Evolutionary conservation across 1,140 invertebrate genomes (phyloP).

Genomic region (Cherax quadricarinatus): DNA sequence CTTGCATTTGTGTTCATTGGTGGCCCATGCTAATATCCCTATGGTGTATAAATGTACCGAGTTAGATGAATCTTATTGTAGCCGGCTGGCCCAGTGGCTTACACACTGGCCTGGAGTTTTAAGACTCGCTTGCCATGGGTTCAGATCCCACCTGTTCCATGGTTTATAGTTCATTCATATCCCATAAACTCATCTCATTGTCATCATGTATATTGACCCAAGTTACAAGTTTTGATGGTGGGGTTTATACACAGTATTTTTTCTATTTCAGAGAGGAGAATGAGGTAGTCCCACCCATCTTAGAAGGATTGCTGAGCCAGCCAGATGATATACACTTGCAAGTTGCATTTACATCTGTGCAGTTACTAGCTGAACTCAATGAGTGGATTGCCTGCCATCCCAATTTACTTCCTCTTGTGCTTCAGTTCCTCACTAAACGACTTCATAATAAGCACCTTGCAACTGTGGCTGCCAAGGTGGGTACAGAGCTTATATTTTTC

Average conservation of each 20-base stretch:
- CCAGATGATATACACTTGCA: slow-evolving; percentile 91
- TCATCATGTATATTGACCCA: neutral
- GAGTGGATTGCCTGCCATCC: slow-evolving; percentile 96
- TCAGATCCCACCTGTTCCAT: no score
- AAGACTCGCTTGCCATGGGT: no score
- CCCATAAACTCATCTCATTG: no score
- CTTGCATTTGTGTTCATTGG: no score
- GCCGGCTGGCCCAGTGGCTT: no score
- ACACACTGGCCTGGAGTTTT: no score
- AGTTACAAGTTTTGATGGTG: neutral
- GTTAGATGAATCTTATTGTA: no score
- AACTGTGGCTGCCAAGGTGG: slow-evolving; percentile 71
- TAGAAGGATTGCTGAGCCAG: slow-evolving; percentile 92
- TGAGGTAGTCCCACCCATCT: slow-evolving; percentile 93
- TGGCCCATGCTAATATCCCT: no score
- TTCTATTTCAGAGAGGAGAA: slow-evolving; percentile 83
- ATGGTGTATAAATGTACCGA: no score
- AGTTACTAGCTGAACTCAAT: slow-evolving; percentile 93
- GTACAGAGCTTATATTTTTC: slow-evolving; percentile 6
- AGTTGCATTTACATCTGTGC: slow-evolving; percentile 91
- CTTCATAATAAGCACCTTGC: slow-evolving; percentile 69
- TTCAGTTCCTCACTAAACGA: slow-evolving; percentile 72
- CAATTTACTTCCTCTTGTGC: slow-evolving; percentile 81
- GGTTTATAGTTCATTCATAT: no score
- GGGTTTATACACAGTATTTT: no score